Evolutionary conservation across 2,113 vertebrate species (phyloP).

Genomic region (Microtus montanus): DNA sequence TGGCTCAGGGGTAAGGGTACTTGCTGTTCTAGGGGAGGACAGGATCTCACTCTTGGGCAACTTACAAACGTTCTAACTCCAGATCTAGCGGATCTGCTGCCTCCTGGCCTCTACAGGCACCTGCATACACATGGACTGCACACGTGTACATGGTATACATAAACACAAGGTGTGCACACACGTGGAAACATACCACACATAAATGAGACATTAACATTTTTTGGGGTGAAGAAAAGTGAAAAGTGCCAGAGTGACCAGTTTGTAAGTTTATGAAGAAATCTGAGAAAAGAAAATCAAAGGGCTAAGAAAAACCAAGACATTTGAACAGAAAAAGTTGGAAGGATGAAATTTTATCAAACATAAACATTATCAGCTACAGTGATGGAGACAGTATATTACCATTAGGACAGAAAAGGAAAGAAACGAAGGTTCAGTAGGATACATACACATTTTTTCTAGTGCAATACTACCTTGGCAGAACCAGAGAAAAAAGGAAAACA

Average conservation of each 20-base stretch:
- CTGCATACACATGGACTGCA: background rate
- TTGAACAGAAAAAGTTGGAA: background rate
- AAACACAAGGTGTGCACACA: background rate
- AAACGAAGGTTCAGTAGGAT: background rate
- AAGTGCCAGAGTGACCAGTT: slow-evolving; percentile 11
- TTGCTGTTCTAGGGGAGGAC: background rate
- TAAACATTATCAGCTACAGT: background rate
- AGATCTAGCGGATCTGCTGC: background rate
- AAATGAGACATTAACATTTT: background rate
- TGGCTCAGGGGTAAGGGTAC: background rate
- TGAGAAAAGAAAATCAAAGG: slow-evolving; percentile 55
- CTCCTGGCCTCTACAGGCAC: background rate
- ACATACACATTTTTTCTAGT: background rate
- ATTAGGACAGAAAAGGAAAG: slow-evolving; percentile 9
- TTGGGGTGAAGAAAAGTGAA: background rate
- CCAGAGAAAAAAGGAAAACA: background rate
- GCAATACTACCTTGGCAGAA: background rate
- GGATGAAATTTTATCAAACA: background rate
- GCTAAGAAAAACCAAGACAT: slow-evolving; percentile 52
- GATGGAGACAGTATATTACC: background rate
- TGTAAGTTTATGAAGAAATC: slow-evolving; percentile 40
- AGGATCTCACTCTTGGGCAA: background rate
- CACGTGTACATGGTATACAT: background rate
- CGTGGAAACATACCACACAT: background rate
- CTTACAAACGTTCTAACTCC: background rate